Percentiles rank a stretch among this genome's conserved stretches.
Evolutionary conservation across 2,797 vertebrate genomes (phyloP).

Genomic region (Falco rusticolus): DNA sequence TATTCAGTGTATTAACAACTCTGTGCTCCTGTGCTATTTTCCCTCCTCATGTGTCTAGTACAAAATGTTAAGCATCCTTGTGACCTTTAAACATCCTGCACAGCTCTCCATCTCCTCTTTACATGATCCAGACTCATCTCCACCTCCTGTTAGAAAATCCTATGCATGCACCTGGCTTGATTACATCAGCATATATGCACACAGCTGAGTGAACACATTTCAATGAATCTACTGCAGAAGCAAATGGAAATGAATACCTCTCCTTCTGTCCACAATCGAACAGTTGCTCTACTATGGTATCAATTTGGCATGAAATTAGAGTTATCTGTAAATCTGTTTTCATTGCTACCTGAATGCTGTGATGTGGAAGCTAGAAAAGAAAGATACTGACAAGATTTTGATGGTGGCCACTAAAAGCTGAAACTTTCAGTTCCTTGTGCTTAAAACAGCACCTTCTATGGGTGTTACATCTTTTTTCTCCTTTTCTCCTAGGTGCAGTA

Average conservation of each 20-base stretch:
- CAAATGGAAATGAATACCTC: constrained; percentile 49
- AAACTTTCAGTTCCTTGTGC: not conserved
- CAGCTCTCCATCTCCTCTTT: constrained; percentile 33
- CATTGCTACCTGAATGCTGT: not conserved
- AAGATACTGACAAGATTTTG: not conserved
- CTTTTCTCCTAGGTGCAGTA: not conserved
- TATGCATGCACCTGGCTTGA: constrained; percentile 59
- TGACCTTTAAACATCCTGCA: constrained; percentile 50
- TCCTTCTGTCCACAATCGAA: not conserved
- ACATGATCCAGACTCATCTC: not conserved
- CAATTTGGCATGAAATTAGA: not conserved
- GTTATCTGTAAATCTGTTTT: not conserved
- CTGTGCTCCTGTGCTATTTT: not conserved
- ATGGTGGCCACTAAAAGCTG: not conserved
- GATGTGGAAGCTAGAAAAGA: not conserved
- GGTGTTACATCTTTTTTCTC: not conserved
- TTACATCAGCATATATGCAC: constrained; percentile 51
- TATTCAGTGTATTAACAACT: not conserved
- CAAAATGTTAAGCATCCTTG: constrained; percentile 8
- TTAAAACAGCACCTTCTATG: not conserved
- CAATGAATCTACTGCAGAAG: constrained; percentile 28
- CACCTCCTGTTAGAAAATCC: constrained; percentile 45
- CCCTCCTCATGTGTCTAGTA: not conserved
- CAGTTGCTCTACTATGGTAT: not conserved
- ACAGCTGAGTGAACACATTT: constrained; percentile 57